Conservation (phyloP, 2,113 vertebrate species). For the Illadopsis cleaveri region DNA sequence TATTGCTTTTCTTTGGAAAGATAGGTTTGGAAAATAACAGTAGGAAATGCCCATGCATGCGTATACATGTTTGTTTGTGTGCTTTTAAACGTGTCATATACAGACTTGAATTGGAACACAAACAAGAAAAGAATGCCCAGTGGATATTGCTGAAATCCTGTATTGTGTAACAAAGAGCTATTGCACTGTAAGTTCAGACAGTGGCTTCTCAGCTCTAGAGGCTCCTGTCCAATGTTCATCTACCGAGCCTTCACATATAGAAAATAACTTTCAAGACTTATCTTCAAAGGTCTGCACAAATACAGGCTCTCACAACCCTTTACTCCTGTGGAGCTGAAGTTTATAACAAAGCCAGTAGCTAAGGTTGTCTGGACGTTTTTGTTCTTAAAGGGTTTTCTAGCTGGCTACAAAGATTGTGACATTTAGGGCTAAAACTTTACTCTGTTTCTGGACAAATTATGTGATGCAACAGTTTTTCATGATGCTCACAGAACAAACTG, state of each 20-base stretch:
- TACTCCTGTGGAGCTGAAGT: not conserved
- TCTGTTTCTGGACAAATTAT: not conserved
- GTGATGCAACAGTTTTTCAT: not conserved
- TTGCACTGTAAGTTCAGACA: not conserved
- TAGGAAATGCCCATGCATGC: not conserved
- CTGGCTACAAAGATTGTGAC: not conserved
- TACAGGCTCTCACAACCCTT: not conserved
- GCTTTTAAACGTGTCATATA: not conserved
- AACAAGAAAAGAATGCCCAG: not conserved
- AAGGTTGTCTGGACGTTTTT: not conserved
- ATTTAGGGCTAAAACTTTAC: not conserved
- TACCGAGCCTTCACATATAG: not conserved
- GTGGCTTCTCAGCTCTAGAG: not conserved
- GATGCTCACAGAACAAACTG: not conserved
- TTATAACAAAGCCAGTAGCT: not conserved
- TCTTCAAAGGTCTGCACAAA: not conserved
- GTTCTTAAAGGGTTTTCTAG: not conserved
- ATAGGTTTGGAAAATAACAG: not conserved
- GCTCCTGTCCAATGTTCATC: not conserved
- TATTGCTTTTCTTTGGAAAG: not conserved
- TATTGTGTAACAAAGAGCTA: not conserved
- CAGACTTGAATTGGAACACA: not conserved
- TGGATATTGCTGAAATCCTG: not conserved
- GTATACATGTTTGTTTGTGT: not conserved
- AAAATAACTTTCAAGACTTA: not conserved